phyloP scores from a whole-genome alignment of 2,888 invertebrate species.

The Hipparchia sbordonii region DNA sequence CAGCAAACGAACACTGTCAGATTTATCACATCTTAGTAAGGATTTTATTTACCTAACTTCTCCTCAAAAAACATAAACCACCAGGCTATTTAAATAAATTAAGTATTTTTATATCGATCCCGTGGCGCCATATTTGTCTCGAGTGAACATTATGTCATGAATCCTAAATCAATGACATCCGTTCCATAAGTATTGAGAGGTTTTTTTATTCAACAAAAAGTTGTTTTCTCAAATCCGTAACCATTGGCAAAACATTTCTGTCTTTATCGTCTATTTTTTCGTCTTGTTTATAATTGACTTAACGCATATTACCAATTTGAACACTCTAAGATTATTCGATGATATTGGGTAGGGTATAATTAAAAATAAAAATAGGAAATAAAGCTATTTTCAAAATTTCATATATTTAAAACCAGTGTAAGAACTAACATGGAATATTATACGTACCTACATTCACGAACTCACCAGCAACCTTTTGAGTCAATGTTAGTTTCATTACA shows the following conservation, averaged over 20 bases:
- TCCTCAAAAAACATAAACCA: not conserved
- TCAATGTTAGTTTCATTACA: not conserved
- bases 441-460: not conserved
- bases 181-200: conserved; percentile 12
- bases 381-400: too few species aligned
- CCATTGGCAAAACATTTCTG: conserved; percentile 6
- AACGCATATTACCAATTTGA: too few species aligned
- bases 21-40: too few species aligned
- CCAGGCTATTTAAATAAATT: not conserved
- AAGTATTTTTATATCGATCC: not conserved
- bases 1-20: too few species aligned
- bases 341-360: too few species aligned
- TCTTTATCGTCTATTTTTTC: not conserved
- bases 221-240: not conserved
- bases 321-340: not conserved
- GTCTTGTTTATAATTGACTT: not conserved
- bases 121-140: conserved; percentile 8
- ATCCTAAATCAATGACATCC: conserved; percentile 13
- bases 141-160: conserved; percentile 5
- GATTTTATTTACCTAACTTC: not conserved
- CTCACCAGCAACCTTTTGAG: not conserved
- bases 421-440: not conserved
- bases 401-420: too few species aligned
- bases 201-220: conserved; percentile 8
- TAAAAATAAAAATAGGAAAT: too few species aligned